Base-by-base conservation (phyloP, 2,113 vertebrate species). In the Aix galericulata region DNA sequence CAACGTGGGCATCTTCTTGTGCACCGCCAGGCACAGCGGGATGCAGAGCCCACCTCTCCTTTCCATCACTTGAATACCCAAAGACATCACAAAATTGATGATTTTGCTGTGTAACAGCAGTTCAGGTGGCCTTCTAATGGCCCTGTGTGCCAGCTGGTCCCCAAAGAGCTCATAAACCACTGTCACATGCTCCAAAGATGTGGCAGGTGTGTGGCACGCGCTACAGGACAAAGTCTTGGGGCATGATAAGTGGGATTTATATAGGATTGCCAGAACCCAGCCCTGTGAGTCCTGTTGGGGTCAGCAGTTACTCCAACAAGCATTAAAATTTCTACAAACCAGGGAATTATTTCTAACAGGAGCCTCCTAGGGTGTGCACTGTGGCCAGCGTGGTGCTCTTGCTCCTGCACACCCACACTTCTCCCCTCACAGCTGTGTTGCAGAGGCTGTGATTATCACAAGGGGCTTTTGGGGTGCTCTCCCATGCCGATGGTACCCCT, bases 301-400 rank as follows among this genome's bases (percentile, higher is more conserved):
- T 62, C 40, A 63, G 66, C 63, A 42, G 38, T 31, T 42, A 29
- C 25, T 31, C 40, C 8, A 27, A 18, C 40, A n/a, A 11, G 2
- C 8, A 7, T 56, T 36, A 25, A 9, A 8, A 63, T n/a, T n/a
- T 40, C 42, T 44, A 2, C 14, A 75, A 58, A 17, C 23, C 2
- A 0, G 3, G 50, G 44, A 59, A 40, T 52, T 58, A 4, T 34
- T 53, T 31, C 42, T 11, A 20, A 25, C 0, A 2, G 34, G 31
- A 62, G 44, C 20, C 7, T 26, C 31, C 38, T 11, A 9, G 0
- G 0, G 3, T 0, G 9, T n/a, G 22, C 15, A 25, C 5, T 4
- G 32, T 20, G 16, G 34, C 34, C 40, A 18, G 5, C 0, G 1
- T 42, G 26, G 50, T 44, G 11, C 4, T 5, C 22, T 7, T 34